phyloP scores from a whole-genome alignment of 1,140 invertebrate species.

The Zeugodacus cucurbitae region DNA sequence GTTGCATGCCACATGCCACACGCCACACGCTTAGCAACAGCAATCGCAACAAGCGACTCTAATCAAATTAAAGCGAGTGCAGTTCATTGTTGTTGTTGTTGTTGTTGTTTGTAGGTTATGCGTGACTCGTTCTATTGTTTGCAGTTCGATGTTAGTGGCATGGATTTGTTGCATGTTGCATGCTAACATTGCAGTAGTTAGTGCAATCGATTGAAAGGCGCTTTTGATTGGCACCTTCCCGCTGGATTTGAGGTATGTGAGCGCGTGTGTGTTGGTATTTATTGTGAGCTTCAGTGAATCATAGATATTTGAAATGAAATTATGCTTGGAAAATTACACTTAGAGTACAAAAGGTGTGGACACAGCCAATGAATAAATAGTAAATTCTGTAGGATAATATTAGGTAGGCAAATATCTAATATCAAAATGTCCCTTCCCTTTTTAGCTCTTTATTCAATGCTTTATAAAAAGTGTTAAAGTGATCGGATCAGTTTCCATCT shows the following conservation, averaged over 20 bases:
- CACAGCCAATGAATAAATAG: too few species aligned
- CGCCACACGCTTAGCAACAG: background rate
- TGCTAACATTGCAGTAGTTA: background rate
- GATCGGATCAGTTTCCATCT: too few species aligned
- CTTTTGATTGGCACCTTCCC: background rate
- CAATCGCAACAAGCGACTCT: conserved; percentile 9
- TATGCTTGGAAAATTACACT: too few species aligned
- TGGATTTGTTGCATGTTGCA: background rate
- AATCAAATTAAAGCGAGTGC: conserved; percentile 18
- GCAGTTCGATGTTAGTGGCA: too few species aligned
- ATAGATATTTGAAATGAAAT: too few species aligned
- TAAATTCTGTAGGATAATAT: too few species aligned
- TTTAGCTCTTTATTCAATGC: too few species aligned
- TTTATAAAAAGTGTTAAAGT: too few species aligned
- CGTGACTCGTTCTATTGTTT: background rate
- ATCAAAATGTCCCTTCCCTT: too few species aligned
- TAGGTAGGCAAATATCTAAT: too few species aligned
- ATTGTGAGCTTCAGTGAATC: background rate
- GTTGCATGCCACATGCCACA: conserved; percentile 1
- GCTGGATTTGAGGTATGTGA: background rate
- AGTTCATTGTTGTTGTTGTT: too few species aligned
- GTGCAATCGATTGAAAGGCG: background rate
- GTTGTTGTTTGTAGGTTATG: background rate
- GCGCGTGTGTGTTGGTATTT: background rate
- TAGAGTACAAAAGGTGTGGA: too few species aligned